Percentiles rank a stretch among this genome's conserved stretches.
phyloP scores from a whole-genome alignment of 1,140 invertebrate genomes.

The Drosophila repletoides region DNA sequence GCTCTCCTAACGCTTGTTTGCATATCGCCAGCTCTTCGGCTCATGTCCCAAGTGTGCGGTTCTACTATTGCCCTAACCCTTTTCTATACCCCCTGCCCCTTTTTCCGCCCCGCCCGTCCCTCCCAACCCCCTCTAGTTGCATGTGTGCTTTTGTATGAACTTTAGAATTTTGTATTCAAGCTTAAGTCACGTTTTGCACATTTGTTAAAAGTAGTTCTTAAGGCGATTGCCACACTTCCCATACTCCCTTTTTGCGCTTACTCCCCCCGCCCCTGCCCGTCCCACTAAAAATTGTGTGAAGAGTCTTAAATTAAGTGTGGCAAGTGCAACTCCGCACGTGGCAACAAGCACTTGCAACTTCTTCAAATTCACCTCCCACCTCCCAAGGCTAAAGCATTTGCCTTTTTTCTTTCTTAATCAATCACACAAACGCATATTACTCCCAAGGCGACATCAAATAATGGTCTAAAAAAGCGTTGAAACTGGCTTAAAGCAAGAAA shows the following conservation, averaged over 20 bases:
- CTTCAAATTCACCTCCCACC: background rate
- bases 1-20: slow-evolving; percentile 54
- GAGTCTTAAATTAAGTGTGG: slow-evolving; percentile 73
- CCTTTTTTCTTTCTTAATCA: slow-evolving; percentile 32
- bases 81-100: background rate
- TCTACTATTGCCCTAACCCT: slow-evolving; percentile 19
- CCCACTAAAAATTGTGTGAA: slow-evolving; percentile 49
- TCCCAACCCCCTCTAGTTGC: slow-evolving; percentile 16
- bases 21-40: slow-evolving; percentile 73
- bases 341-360: background rate
- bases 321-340: slow-evolving; percentile 27
- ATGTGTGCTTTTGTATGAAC: slow-evolving; percentile 66
- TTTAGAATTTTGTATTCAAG: slow-evolving; percentile 73
- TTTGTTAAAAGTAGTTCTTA: slow-evolving; percentile 79
- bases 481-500: too few species aligned
- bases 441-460: slow-evolving; percentile 22
- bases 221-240: slow-evolving; percentile 71
- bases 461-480: background rate
- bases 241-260: too few species aligned
- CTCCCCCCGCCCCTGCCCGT: background rate
- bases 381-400: background rate
- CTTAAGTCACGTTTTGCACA: slow-evolving; percentile 77
- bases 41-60: slow-evolving; percentile 61
- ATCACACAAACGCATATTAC: slow-evolving; percentile 39
- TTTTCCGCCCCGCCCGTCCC: background rate